These are phyloP conservation scores for Miniopterus natalensis DNA, from an alignment of 2,113 vertebrate genomes.

Conservation along the genomic window DNA sequence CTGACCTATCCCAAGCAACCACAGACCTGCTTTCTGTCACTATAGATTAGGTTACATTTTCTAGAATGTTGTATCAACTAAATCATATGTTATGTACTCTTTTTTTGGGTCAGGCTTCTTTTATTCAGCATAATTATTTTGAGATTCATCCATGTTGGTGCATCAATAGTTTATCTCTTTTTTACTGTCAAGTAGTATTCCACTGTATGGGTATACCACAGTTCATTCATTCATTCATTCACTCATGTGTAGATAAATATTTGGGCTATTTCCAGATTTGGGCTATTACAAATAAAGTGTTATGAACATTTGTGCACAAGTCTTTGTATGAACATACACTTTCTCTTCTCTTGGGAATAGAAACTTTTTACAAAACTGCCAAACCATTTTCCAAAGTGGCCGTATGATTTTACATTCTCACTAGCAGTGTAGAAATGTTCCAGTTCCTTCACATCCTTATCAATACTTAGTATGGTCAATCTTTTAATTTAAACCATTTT, in stretches of 20 bases:
- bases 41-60: constrained; percentile 2
- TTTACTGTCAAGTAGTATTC: constrained; percentile 50
- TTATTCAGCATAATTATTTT: constrained; percentile 40
- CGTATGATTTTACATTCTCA: not conserved
- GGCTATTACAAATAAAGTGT: constrained; percentile 50
- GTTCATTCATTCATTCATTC: constrained; percentile 1
- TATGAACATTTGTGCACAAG: not conserved
- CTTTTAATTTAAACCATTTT: constrained; percentile 53
- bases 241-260: not conserved
- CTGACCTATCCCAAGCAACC: not conserved
- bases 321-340: not conserved
- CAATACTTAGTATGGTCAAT: not conserved
- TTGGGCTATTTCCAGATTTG: constrained; percentile 7
- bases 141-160: not conserved
- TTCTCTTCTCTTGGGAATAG: constrained; percentile 62
- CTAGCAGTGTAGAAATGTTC: not conserved
- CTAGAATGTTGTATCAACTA: constrained; percentile 52
- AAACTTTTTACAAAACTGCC: constrained; percentile 50
- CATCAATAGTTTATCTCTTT: not conserved
- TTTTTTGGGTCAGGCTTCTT: constrained; percentile 21
- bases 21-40: not conserved
- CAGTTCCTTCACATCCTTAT: not conserved
- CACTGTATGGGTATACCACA: not conserved
- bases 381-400: constrained; percentile 10
- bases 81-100: not conserved